A percentile compares a stretch with the other conserved stretches of the same genome.
These are phyloP conservation scores for Phortica variegata DNA, from an alignment of 1,140 invertebrate genomes.

Conservation along the genomic window DNA sequence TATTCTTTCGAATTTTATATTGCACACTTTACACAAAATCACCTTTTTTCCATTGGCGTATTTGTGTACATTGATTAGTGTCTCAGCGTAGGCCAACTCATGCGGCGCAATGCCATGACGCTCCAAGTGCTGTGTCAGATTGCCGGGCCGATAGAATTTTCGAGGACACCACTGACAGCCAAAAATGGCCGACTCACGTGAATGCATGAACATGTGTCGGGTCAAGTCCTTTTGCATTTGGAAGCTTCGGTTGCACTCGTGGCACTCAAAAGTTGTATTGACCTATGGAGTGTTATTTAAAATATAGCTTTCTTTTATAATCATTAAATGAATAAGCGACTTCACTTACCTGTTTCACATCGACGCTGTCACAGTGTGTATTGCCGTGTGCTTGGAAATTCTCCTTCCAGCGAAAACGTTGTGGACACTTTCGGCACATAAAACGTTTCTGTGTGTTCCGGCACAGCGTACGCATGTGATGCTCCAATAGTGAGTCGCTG, in stretches of 20 bases:
- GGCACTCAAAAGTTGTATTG: conserved; percentile 51
- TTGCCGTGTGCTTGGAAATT: conserved; percentile 33
- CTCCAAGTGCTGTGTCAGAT: conserved; percentile 44
- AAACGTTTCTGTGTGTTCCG: conserved; percentile 36
- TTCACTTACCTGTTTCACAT: background rate
- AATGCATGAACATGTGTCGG: conserved; percentile 58
- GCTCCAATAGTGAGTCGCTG: conserved; percentile 29
- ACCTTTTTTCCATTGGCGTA: conserved; percentile 35
- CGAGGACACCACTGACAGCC: conserved; percentile 60
- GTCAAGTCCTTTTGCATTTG: conserved; percentile 59
- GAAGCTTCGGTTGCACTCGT: conserved; percentile 58
- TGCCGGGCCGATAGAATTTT: conserved; percentile 60
- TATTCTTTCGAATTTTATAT: conserved; percentile 26
- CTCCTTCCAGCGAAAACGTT: conserved; percentile 46
- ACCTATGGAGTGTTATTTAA: too few relatives aligned
- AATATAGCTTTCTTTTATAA: background rate
- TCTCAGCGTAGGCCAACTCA: conserved; percentile 36
- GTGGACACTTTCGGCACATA: conserved; percentile 39
- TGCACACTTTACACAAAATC: conserved; percentile 39
- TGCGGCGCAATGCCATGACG: conserved; percentile 33
- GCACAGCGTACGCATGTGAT: conserved; percentile 35
- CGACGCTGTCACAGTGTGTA: background rate
- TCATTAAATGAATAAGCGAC: background rate
- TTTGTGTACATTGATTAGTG: conserved; percentile 25
- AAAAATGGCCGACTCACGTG: conserved; percentile 57